Evolutionary conservation across 1,140 invertebrate genomes (phyloP).

Genomic region (Atta texana): DNA sequence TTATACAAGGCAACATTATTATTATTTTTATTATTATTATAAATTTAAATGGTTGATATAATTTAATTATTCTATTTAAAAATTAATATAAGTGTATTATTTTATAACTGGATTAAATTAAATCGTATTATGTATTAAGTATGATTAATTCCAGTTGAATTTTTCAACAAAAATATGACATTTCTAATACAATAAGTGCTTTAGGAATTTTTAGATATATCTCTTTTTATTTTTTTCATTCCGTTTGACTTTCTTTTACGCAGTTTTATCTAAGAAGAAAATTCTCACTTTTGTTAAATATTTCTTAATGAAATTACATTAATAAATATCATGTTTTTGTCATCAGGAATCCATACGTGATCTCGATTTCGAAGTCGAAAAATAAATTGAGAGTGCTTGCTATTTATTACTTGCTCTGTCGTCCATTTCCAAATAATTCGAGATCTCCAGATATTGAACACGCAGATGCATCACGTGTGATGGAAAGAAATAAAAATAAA

Average conservation of each 20-base stretch:
- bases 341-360: background rate
- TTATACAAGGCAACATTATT: too few relatives aligned
- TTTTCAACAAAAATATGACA: background rate
- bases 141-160: background rate
- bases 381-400: constrained; percentile 47
- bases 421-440: constrained; percentile 30
- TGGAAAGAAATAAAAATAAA: background rate
- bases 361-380: constrained; percentile 14
- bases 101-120: background rate
- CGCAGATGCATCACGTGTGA: constrained; percentile 2
- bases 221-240: background rate
- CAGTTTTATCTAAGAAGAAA: constrained; percentile 39
- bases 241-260: background rate
- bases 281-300: background rate
- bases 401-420: constrained; percentile 17
- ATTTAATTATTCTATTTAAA: background rate
- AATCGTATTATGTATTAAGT: background rate
- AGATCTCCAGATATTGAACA: constrained; percentile 13
- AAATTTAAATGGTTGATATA: background rate
- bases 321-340: constrained; percentile 32
- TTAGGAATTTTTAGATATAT: background rate
- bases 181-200: background rate
- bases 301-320: constrained; percentile 20
- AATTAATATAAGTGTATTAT: background rate
- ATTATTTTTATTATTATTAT: background rate